Conservation (phyloP, 2,113 vertebrate genomes). For the Lycocorax pyrrhopterus region DNA sequence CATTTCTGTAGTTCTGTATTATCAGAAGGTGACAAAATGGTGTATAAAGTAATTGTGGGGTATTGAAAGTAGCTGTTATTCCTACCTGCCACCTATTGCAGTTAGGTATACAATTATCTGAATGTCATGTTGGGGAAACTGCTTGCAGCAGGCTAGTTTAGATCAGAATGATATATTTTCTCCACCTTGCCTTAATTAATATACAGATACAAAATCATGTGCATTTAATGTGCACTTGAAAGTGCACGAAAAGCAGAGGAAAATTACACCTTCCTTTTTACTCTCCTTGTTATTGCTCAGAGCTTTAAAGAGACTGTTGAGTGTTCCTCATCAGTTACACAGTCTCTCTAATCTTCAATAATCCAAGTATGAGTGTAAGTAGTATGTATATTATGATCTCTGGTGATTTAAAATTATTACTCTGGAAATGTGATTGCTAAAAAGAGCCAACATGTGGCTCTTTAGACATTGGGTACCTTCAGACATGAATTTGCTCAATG, state of each 20-base stretch:
- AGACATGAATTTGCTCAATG: not conserved
- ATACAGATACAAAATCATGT: not conserved
- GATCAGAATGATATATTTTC: not conserved
- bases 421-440: not conserved
- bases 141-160: not conserved
- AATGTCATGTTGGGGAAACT: not conserved
- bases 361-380: not conserved
- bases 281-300: not conserved
- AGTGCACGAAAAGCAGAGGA: not conserved
- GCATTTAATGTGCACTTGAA: not conserved
- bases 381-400: not conserved
- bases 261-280: not conserved
- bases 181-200: not conserved
- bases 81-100: not conserved
- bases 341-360: not conserved
- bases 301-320: not conserved
- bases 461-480: not conserved
- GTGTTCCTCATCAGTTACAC: not conserved
- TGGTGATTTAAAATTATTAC: not conserved
- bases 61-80: not conserved
- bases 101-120: not conserved
- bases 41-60: not conserved
- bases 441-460: not conserved
- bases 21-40: not conserved
- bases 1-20: not conserved